Evolutionary conservation across 2,797 vertebrate species (phyloP).

Genomic region (Sphenopsis melanotis): DNA sequence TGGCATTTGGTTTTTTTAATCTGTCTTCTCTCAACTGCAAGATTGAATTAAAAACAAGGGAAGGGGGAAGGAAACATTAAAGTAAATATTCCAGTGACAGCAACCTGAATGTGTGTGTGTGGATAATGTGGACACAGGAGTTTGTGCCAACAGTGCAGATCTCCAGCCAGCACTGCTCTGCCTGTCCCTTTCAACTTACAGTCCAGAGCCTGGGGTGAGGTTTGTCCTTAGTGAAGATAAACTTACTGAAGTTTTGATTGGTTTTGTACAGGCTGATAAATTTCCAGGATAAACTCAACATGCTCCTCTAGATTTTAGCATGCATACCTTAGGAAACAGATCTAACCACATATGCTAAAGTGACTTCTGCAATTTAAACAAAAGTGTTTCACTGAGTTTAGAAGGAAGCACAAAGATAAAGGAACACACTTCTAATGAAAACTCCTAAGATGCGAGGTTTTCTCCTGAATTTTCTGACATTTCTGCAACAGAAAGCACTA

Average conservation of each 20-base stretch:
- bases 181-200: background rate
- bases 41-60: background rate
- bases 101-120: background rate
- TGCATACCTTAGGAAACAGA: background rate
- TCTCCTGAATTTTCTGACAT: background rate
- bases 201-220: background rate
- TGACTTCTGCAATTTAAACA: background rate
- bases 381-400: background rate
- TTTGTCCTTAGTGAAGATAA: background rate
- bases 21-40: background rate
- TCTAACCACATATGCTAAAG: background rate
- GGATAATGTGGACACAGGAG: background rate
- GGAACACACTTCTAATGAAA: background rate
- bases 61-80: background rate
- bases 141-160: background rate
- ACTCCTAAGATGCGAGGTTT: background rate
- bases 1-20: background rate
- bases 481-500: background rate
- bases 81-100: background rate
- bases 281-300: background rate
- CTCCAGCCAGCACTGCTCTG: rapidly evolving
- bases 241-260: background rate
- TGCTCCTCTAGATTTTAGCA: background rate
- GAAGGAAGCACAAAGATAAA: background rate
- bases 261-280: background rate